Percentiles rank a stretch among this genome's conserved stretches.
Evolutionary conservation across 2,113 vertebrate genomes (phyloP).

Genomic region (Colaptes auratus): DNA sequence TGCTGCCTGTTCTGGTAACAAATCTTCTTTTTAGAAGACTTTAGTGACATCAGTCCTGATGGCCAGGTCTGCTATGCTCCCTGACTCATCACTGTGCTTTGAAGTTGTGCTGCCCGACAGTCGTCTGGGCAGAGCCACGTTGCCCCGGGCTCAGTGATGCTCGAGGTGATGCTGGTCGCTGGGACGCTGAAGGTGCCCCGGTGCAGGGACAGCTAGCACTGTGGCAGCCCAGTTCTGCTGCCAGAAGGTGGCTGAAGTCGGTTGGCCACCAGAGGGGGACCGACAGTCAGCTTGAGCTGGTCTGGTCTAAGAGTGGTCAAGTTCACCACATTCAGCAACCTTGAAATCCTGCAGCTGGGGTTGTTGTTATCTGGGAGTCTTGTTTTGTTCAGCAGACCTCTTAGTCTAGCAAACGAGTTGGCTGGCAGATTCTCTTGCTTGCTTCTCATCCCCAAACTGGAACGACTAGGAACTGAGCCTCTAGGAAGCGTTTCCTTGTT

Average conservation of each 20-base stretch:
- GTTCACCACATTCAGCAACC: background rate
- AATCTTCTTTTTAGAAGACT: background rate
- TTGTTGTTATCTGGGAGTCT: background rate
- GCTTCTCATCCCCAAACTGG: background rate
- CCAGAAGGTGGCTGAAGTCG: background rate
- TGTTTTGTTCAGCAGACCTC: background rate
- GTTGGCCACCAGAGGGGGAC: slow-evolving; percentile 58
- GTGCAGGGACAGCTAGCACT: accelerated
- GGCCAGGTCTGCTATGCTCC: background rate
- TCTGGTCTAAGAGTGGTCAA: background rate
- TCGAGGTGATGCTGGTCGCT: background rate
- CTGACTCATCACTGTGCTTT: background rate
- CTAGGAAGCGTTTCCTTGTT: background rate
- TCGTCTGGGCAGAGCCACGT: accelerated
- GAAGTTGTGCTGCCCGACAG: background rate
- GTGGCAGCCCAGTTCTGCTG: background rate
- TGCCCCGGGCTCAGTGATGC: background rate
- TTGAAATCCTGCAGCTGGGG: background rate
- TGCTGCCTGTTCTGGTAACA: background rate
- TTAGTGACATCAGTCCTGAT: background rate
- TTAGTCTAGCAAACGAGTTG: background rate
- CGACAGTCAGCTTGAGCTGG: background rate
- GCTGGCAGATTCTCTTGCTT: background rate
- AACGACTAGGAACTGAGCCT: background rate
- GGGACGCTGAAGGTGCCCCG: background rate